These are phyloP conservation scores for Coryphaenoides rupestris DNA, from an alignment of 2,113 vertebrate genomes.

Conservation along the genomic window DNA sequence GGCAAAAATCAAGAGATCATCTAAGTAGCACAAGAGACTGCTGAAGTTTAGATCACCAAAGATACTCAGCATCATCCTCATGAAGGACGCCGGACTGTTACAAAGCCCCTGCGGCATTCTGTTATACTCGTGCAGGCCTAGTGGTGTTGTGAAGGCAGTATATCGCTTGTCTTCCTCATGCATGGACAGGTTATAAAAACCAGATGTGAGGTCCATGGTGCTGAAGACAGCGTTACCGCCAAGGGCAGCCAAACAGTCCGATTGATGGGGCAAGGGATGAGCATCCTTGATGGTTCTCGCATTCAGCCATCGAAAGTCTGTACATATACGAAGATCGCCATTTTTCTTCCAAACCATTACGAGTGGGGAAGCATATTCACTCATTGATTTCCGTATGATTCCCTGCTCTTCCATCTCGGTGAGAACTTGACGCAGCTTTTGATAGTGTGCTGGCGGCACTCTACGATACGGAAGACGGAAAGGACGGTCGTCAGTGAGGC, in stretches of 20 bases:
- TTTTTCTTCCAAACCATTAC: no score
- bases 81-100: conserved; percentile 21
- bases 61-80: conserved; percentile 27
- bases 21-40: conserved; percentile 26
- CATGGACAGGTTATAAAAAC: conserved; percentile 23
- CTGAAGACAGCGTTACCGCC: conserved; percentile 5
- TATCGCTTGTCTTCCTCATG: conserved; percentile 17
- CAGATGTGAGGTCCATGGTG: conserved; percentile 18
- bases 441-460: no score
- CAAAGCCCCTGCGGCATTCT: background rate
- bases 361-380: background rate
- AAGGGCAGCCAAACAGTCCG: conserved; percentile 9
- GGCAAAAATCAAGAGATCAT: conserved; percentile 31
- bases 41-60: conserved; percentile 34
- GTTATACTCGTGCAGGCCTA: conserved; percentile 17
- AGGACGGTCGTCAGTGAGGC: background rate
- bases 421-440: background rate
- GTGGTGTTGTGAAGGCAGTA: conserved; percentile 17
- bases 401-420: background rate
- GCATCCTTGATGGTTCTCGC: conserved; percentile 15
- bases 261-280: conserved; percentile 19
- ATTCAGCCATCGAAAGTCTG: conserved; percentile 22
- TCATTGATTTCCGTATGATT: background rate
- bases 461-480: background rate
- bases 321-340: conserved; percentile 21